Conservation (phyloP, 2,113 vertebrate species). For the Pangasianodon gigas region DNA sequence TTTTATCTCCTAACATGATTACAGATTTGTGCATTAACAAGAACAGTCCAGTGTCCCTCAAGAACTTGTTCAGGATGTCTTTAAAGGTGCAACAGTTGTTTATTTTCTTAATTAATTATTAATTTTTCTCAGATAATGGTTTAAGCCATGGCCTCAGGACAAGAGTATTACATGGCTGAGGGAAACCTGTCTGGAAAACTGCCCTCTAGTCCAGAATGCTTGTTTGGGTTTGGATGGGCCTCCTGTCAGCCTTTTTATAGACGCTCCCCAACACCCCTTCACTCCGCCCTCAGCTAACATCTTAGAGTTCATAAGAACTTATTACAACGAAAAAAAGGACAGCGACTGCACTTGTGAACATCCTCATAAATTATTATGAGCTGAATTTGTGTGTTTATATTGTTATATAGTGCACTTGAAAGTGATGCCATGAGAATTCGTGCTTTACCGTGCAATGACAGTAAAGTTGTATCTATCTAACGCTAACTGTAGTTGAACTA, state of each 20-base stretch:
- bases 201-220: no score
- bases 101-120: no score
- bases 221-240: no score
- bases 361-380: neutral
- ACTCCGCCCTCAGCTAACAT: no score
- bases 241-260: no score
- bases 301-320: no score
- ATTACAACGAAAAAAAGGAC: neutral
- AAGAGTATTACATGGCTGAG: no score
- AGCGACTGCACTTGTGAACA: neutral
- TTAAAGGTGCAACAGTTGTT: neutral
- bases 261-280: no score
- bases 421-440: neutral
- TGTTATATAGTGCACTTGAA: neutral
- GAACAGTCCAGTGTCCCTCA: neutral
- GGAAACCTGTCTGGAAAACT: no score
- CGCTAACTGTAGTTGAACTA: neutral
- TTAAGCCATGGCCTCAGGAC: no score
- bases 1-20: neutral
- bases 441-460: no score
- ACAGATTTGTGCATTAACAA: neutral
- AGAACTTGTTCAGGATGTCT: neutral
- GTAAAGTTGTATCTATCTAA: neutral
- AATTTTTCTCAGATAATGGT: no score
- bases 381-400: neutral